A percentile compares a stretch with the other conserved stretches of the same genome.
Evolutionary conservation across 1,140 invertebrate genomes (phyloP).

Genomic region (Hermetia illucens): DNA sequence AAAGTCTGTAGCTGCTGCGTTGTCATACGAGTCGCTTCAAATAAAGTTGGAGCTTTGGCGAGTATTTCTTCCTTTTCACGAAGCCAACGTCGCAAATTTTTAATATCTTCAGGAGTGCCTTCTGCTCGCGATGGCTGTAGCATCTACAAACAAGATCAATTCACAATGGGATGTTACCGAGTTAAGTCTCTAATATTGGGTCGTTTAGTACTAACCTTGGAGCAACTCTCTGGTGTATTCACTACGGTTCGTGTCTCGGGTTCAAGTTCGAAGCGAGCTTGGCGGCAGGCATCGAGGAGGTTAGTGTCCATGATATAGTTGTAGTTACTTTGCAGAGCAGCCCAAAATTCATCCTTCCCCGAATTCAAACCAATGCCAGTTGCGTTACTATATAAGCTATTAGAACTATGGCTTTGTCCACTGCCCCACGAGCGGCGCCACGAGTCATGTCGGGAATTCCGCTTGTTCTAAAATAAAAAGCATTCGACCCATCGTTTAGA

Average conservation of each 20-base stretch:
- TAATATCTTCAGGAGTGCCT: conserved; percentile 22
- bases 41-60: conserved; percentile 20
- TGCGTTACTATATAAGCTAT: conserved; percentile 35
- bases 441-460: conserved; percentile 43
- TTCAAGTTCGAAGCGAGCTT: conserved; percentile 26
- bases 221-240: conserved; percentile 10
- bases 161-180: background rate
- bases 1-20: conserved; percentile 23
- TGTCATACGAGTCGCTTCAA: conserved; percentile 17
- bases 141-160: conserved; percentile 13
- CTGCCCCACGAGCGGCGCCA: conserved; percentile 53
- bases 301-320: conserved; percentile 90
- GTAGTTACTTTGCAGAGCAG: conserved; percentile 73
- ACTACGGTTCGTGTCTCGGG: conserved; percentile 12
- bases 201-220: conserved; percentile 13
- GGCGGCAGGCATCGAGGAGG: conserved; percentile 74
- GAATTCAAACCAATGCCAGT: conserved; percentile 19
- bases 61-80: conserved; percentile 36
- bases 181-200: background rate
- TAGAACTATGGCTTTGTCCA: conserved; percentile 36
- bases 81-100: conserved; percentile 35
- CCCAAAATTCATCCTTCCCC: conserved; percentile 74
- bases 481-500: too few species aligned
- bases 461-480: conserved; percentile 12
- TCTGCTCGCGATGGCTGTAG: conserved; percentile 19